These are phyloP conservation scores for Bombylius discolor DNA, from an alignment of 2,888 invertebrate species.

Conservation along the genomic window DNA sequence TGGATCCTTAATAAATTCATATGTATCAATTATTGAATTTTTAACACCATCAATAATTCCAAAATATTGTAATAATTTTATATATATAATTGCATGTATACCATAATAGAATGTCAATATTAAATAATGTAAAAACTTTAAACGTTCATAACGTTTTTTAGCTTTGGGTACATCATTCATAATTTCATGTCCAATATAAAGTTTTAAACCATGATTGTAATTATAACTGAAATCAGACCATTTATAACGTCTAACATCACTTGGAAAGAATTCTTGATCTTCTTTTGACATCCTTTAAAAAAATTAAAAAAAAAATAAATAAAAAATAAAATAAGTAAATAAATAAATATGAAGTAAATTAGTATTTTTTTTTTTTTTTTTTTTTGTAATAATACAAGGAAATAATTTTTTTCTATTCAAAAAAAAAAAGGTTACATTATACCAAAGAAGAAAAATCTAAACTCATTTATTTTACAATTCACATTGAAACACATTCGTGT, in stretches of 20 bases:
- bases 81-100: not conserved
- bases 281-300: constrained; percentile 14
- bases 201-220: constrained; percentile 1
- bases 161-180: not conserved
- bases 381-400: not conserved
- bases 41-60: not conserved
- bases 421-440: no score
- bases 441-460: no score
- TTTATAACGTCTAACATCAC: constrained; percentile 11
- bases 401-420: no score
- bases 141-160: not conserved
- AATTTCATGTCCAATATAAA: constrained; percentile 1
- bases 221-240: constrained; percentile 9
- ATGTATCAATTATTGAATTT: not conserved
- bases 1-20: constrained; percentile 1
- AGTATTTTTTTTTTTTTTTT: not conserved
- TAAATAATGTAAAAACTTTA: not conserved
- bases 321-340: no score
- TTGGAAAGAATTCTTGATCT: constrained; percentile 18
- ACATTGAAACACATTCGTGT: no score
- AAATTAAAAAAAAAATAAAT: no score
- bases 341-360: no score
- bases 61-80: not conserved
- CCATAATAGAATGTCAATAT: constrained; percentile 2
- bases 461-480: no score